These are phyloP conservation scores for Dysmachus trigonus DNA, from an alignment of 2,888 invertebrate species.

Conservation along the genomic window DNA sequence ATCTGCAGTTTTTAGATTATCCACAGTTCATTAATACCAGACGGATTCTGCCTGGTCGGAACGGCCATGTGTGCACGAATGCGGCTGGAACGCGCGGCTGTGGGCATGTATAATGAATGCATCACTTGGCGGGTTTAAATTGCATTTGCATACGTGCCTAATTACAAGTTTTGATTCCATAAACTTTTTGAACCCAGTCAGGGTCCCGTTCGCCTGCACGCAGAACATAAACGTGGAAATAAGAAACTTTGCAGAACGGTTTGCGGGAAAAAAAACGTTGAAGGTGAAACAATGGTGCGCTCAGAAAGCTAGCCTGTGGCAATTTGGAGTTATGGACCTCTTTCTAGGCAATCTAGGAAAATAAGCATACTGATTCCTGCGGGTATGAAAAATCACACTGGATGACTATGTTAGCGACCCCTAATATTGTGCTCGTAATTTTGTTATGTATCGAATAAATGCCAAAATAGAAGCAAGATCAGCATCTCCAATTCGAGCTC, in stretches of 20 bases:
- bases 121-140: slow-evolving; percentile 36
- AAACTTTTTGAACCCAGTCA: slow-evolving; percentile 6
- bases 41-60: background rate
- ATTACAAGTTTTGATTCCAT: slow-evolving; percentile 43
- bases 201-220: background rate
- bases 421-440: slow-evolving; percentile 9
- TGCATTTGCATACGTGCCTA: slow-evolving; percentile 45
- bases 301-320: background rate
- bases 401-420: background rate
- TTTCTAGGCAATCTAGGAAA: background rate
- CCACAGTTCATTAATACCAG: slow-evolving; percentile 44
- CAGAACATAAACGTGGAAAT: slow-evolving; percentile 16
- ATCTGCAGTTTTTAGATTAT: slow-evolving; percentile 40
- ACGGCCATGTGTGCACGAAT: background rate
- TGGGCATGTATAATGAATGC: slow-evolving; percentile 9
- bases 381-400: background rate
- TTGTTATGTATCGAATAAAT: background rate
- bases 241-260: slow-evolving; percentile 14
- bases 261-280: background rate
- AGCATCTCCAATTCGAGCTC: background rate
- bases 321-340: slow-evolving; percentile 28
- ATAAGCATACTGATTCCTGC: background rate
- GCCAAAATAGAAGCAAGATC: slow-evolving; percentile 6
- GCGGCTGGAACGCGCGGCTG: background rate
- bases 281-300: slow-evolving; percentile 22